Evolutionary conservation across 2,888 invertebrate species (phyloP).

Genomic region (Formica aserva): DNA sequence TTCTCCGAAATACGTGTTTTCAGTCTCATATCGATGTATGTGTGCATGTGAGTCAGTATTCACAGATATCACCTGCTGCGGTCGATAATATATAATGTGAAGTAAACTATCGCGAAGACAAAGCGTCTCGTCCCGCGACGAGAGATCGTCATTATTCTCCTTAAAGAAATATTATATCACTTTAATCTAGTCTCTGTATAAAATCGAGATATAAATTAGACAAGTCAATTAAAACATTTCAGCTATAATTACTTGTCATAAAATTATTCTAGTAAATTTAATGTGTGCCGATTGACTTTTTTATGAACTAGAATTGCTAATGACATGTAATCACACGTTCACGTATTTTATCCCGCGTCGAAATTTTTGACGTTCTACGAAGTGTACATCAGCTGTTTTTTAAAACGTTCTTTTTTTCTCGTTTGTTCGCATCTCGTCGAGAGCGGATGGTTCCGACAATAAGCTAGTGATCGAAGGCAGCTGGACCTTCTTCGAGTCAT

Average conservation of each 20-base stretch:
- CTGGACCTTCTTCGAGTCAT: slow-evolving; percentile 84
- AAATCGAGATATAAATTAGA: not conserved
- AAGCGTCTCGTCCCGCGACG: slow-evolving; percentile 31
- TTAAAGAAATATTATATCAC: not conserved
- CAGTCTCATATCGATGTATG: slow-evolving; percentile 54
- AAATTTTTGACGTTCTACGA: slow-evolving; percentile 18
- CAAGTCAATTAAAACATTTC: not conserved
- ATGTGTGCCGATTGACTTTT: not conserved
- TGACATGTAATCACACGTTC: not conserved
- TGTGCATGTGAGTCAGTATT: slow-evolving; percentile 73
- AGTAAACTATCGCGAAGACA: slow-evolving; percentile 46
- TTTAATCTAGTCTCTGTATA: not conserved
- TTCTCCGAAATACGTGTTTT: slow-evolving; percentile 73
- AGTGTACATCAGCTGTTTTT: slow-evolving; percentile 27
- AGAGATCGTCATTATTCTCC: slow-evolving; percentile 24
- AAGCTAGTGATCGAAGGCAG: slow-evolving; percentile 81
- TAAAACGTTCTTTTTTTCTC: slow-evolving; percentile 39
- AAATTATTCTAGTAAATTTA: not conserved
- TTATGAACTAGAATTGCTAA: not conserved
- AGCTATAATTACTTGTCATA: not conserved
- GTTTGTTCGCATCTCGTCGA: slow-evolving; percentile 61
- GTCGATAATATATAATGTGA: slow-evolving; percentile 69
- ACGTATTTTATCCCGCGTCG: not conserved
- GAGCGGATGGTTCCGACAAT: slow-evolving; percentile 73
- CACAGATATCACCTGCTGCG: slow-evolving; percentile 83